Base-by-base conservation (phyloP, 1,140 invertebrate species). In the Megathymus violae region DNA sequence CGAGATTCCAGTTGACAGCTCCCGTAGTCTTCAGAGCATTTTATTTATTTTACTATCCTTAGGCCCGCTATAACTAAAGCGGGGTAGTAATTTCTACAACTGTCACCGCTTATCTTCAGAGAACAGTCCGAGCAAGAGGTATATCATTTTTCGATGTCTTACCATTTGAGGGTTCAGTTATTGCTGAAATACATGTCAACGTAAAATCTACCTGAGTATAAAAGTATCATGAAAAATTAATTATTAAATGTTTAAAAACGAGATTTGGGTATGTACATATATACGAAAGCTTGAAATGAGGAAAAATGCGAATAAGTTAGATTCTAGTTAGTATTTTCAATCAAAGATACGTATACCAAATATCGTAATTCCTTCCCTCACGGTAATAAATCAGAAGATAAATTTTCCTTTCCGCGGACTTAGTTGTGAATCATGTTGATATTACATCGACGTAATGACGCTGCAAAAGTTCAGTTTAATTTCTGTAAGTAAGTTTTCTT, bases 1-100 rank as follows among this genome's bases (percentile, higher is more conserved):
- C 10, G 5, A 46, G 17, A 46, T 17, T 46, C 16, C 43, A 22
- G 43, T 22, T 46, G n/a, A 46, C 43, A 46, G 14, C 19, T 46
- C 10, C 14, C 15, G 15, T 46, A n/a, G n/a, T n/a, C n/a, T n/a
- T 46, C 17, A 13, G 1, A 22, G 17, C 10, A 6, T 9, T 46
- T 46, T 9, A 22, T 19, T 46, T 46, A 46, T 46, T 46, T 46
- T 46, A 31, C 4, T 31, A 31, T 31, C 9, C 27, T 4, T 31
- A 31, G 1, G 4, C 7, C 27, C 9, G 27, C 27, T 31, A 9
- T 31, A 31, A 31, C 4, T 9, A 7, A 31, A 31, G 27, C 22
- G 22, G 9, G 27, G 4, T 4, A 9, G 4, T 31, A 31, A n/a
- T n/a, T 31, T 31, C 19, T 5, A 22, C 5, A 22, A 31, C 9